Evolutionary conservation across 2,888 invertebrate species (phyloP), one percentile per base, ranked within the genome.

Genomic region (Biston betularia): DNA sequence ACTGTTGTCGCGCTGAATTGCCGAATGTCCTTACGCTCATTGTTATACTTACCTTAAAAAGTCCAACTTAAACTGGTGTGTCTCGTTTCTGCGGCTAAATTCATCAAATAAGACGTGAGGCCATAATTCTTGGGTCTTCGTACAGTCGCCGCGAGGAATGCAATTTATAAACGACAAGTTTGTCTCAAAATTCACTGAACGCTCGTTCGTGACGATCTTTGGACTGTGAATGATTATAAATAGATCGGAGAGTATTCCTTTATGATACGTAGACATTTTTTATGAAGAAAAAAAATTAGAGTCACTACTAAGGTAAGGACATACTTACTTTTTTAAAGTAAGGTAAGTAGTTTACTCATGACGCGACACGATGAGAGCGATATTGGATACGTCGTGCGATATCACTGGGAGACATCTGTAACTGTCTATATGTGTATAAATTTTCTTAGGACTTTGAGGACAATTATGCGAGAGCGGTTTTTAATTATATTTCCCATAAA

Each of bases 131-230:
- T 79, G 73, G 74, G 77, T 71, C 78, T 78, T 76, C 73, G 80
- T 78, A 76, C 82, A 83, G 81, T 79, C 79, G 77, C 85, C 85
- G 73, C 82, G 78, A 79, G 87, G 89, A 89, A 92, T 91, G 89
- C 84, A 83, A 89, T 92, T 89, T 89, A 82, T 89, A 87, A 82
- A 79, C 83, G 84, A 84, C 85, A 79, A 85, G 83, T 84, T 87
- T 82, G 84, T 85, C 83, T 85, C 81, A 80, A 88, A 89, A 89
- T 89, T 88, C 83, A 83, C 79, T 83, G 76, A 79, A 80, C 83
- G 79, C 74, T 79, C 76, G 83, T 80, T 79, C 77, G 84, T 81
- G 82, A 82, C 82, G 82, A 82, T 84, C 83, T 83, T 79, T 79
- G 74, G 69, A 78, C 77, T 79, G 63, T 63, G 75, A 77, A 77